Percentiles rank a stretch among this genome's conserved stretches.
These are phyloP conservation scores for Apodemus speciosus DNA, from an alignment of 2,113 vertebrate genomes.

Conservation along the genomic window DNA sequence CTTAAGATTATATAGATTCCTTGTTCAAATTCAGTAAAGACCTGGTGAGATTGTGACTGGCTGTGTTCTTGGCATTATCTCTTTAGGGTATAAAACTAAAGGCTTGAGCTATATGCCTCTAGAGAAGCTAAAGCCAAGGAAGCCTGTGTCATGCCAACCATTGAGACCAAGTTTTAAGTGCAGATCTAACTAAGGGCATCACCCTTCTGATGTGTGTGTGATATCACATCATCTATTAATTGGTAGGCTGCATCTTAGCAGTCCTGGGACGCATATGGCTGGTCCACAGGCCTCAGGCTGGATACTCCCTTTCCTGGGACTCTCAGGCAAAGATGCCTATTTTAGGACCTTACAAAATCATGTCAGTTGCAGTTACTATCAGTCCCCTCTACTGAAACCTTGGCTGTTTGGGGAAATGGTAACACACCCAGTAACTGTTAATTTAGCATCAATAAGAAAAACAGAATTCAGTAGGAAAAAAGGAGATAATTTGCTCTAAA, in stretches of 20 bases:
- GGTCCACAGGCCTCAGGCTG: not conserved
- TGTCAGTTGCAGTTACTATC: not conserved
- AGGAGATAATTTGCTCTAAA: not conserved
- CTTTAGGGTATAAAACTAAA: not conserved
- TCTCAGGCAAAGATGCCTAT: not conserved
- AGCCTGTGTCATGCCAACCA: rapidly evolving
- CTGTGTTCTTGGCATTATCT: not conserved
- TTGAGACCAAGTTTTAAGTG: not conserved
- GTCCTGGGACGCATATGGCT: not conserved
- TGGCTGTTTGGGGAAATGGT: not conserved
- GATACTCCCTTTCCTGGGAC: not conserved
- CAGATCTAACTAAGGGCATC: not conserved
- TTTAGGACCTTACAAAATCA: not conserved
- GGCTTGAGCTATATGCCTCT: not conserved
- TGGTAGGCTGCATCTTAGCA: not conserved
- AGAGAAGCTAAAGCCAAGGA: not conserved
- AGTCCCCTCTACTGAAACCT: not conserved
- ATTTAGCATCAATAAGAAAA: not conserved
- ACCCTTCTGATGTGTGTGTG: not conserved
- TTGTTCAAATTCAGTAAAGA: not conserved
- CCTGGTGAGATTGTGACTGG: not conserved
- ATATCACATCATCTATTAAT: not conserved
- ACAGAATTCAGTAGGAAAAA: slow-evolving; percentile 12
- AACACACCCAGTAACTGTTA: not conserved
- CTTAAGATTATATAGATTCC: not conserved